These are phyloP conservation scores for Drosophila arizonae DNA, from an alignment of 1,140 invertebrate species.

Conservation along the genomic window DNA sequence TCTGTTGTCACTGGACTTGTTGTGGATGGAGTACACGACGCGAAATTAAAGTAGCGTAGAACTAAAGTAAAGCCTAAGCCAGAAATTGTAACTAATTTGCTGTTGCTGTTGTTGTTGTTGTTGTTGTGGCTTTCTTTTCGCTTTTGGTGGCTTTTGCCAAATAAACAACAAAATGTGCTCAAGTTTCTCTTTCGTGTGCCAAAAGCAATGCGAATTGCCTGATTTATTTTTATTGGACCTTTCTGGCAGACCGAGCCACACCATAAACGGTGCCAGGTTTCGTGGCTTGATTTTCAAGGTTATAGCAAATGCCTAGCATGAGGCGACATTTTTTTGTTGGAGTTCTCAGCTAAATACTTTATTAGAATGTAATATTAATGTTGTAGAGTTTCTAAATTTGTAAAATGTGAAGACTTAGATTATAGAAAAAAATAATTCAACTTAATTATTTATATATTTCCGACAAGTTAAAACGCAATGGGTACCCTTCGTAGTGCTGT, in stretches of 20 bases:
- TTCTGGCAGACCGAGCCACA: slow-evolving; percentile 21
- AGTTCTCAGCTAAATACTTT: no score
- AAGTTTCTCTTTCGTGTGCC: slow-evolving; percentile 72
- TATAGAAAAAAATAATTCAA: no score
- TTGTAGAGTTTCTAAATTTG: no score
- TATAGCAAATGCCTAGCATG: slow-evolving; percentile 5
- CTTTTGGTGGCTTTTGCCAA: slow-evolving; percentile 53
- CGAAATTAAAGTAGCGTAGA: slow-evolving; percentile 76
- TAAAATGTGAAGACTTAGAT: no score
- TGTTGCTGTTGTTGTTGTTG: neutral
- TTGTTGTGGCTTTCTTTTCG: slow-evolving; percentile 65
- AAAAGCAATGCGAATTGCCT: slow-evolving; percentile 61
- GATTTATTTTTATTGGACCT: slow-evolving; percentile 13
- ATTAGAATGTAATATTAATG: no score
- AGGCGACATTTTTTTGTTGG: no score
- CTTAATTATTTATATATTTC: no score
- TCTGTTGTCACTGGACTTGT: slow-evolving; percentile 18
- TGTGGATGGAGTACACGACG: slow-evolving; percentile 15
- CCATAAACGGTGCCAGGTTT: slow-evolving; percentile 42
- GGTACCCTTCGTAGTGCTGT: neutral
- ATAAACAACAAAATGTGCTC: slow-evolving; percentile 40
- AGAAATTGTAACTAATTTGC: slow-evolving; percentile 76
- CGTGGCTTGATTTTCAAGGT: slow-evolving; percentile 49
- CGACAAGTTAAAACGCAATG: no score
- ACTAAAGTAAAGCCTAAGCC: slow-evolving; percentile 71